Conservation (phyloP, 2,113 vertebrate species). For the Trachemys scripta region DNA sequence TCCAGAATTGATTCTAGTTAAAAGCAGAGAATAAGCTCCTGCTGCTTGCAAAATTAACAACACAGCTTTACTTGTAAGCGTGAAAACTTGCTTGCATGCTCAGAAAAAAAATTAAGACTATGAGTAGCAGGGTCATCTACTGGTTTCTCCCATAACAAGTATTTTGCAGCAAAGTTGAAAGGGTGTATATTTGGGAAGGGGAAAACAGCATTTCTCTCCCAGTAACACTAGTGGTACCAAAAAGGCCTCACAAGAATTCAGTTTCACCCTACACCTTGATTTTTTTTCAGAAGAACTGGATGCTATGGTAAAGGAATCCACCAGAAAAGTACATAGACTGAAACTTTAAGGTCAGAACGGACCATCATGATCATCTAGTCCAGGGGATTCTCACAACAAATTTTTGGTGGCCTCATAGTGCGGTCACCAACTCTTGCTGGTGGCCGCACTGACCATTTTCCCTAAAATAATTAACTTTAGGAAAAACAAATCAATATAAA, state of each 20-base stretch:
- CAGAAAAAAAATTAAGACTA: neutral
- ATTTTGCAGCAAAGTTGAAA: accelerated
- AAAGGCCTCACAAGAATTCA: neutral
- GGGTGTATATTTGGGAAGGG: accelerated
- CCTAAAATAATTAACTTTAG: too few species aligned
- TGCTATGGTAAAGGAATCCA: accelerated
- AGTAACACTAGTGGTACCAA: neutral
- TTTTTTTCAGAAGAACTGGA: neutral
- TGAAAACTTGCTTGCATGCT: accelerated
- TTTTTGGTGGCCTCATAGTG: too few species aligned
- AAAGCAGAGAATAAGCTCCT: neutral
- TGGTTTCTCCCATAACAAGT: neutral
- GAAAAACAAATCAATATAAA: too few species aligned
- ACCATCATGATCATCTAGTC: neutral
- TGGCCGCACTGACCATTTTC: too few species aligned
- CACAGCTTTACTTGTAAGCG: neutral
- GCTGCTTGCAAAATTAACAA: accelerated
- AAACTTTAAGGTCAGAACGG: neutral
- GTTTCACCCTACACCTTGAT: accelerated
- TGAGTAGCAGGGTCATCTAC: neutral
- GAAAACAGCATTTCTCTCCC: accelerated
- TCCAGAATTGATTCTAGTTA: neutral
- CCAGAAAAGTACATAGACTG: neutral
- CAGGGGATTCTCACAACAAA: too few species aligned
- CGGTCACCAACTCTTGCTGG: too few species aligned